phyloP scores from a whole-genome alignment of 1,140 invertebrate species.

The Pogonomyrmex californicus region DNA sequence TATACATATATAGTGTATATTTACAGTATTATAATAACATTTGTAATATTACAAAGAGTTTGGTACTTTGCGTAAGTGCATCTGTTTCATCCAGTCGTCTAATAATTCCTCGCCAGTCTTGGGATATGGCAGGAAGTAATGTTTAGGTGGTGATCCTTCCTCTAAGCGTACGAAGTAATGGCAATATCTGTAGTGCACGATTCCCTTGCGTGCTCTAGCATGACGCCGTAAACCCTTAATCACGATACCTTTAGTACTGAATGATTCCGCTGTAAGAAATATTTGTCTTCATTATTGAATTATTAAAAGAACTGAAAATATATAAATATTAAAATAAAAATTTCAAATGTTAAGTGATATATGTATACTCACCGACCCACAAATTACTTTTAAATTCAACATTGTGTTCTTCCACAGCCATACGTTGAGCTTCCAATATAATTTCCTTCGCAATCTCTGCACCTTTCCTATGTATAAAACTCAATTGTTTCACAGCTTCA shows the following conservation, averaged over 20 bases:
- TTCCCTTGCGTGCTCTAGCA: conserved; percentile 90
- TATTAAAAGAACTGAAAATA: not conserved
- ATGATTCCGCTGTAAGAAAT: conserved; percentile 93
- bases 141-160: conserved; percentile 96
- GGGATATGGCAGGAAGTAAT: conserved; percentile 91
- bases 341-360: not conserved
- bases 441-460: conserved; percentile 93
- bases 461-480: conserved; percentile 95
- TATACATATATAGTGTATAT: not conserved
- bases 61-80: conserved; percentile 91
- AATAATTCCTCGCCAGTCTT: conserved; percentile 91
- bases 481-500: conserved; percentile 96
- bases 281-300: conserved; percentile 15
- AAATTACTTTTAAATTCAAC: conserved; percentile 98
- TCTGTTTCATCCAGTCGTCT: conserved; percentile 91
- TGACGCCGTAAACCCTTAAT: conserved; percentile 95
- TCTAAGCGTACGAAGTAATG: conserved; percentile 97
- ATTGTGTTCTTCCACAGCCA: conserved; percentile 96
- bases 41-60: conserved; percentile 89
- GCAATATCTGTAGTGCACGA: conserved; percentile 92
- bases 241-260: conserved; percentile 91
- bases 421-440: conserved; percentile 95
- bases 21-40: not conserved
- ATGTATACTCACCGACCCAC: conserved; percentile 95
- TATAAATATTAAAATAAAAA: not conserved